Percentiles rank a stretch among this genome's conserved stretches.
Evolutionary conservation across 2,797 vertebrate species (phyloP).

Genomic region (Falco berigora): DNA sequence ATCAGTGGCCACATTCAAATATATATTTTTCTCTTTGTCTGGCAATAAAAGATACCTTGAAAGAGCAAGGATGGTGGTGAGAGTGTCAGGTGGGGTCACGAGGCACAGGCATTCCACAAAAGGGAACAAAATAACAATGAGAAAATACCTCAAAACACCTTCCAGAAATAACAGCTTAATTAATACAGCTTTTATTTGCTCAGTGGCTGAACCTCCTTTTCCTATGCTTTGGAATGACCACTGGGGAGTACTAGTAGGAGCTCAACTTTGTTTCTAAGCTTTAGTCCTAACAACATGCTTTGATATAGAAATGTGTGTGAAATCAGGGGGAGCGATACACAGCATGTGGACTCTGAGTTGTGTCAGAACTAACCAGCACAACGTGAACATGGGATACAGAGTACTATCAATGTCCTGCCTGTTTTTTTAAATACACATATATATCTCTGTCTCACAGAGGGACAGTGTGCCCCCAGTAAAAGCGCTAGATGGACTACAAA

Average conservation of each 20-base stretch:
- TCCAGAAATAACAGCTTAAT: conserved; percentile 47
- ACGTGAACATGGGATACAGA: background rate
- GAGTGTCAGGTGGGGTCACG: conserved; percentile 37
- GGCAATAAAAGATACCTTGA: conserved; percentile 42
- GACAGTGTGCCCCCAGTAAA: background rate
- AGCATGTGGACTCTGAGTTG: background rate
- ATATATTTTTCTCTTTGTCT: conserved; percentile 47
- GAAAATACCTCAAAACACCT: conserved; percentile 41
- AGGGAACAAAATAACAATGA: conserved; percentile 28
- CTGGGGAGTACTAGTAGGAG: background rate
- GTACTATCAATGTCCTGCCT: conserved; percentile 2
- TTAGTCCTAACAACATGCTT: background rate
- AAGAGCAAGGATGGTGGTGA: conserved; percentile 44
- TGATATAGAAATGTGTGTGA: conserved; percentile 2
- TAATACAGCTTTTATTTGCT: conserved; percentile 42
- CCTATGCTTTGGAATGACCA: background rate
- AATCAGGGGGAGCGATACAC: background rate
- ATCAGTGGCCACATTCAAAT: conserved; percentile 28
- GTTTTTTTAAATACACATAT: background rate
- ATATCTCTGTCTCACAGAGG: background rate
- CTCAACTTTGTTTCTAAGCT: conserved; percentile 25
- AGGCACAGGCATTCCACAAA: background rate
- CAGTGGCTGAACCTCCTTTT: background rate
- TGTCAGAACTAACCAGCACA: conserved; percentile 1
- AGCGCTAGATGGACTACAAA: conserved; percentile 10